These are phyloP conservation scores for Mercenaria mercenaria DNA, from an alignment of 1,140 invertebrate species.

Conservation along the genomic window DNA sequence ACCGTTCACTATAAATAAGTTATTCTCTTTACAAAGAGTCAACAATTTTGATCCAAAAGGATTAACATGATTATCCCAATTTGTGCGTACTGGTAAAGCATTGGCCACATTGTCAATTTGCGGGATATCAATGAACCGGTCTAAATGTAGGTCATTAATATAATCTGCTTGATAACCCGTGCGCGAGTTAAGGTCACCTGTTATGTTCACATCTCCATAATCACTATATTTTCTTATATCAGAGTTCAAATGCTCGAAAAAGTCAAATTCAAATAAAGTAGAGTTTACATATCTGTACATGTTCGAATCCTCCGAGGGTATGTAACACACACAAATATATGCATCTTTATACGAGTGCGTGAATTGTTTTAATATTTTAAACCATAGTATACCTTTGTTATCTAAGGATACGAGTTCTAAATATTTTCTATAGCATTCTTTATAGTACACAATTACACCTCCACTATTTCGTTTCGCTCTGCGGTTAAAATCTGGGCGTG, in stretches of 20 bases:
- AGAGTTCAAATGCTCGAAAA: not conserved
- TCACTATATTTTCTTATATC: not conserved
- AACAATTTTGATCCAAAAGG: not conserved
- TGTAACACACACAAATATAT: constrained; percentile 34
- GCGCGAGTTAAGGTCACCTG: constrained; percentile 12
- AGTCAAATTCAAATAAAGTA: not conserved
- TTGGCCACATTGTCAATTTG: not conserved
- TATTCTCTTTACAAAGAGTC: constrained; percentile 27
- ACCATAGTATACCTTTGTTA: not conserved
- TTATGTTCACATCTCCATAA: not conserved
- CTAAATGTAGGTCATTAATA: not conserved
- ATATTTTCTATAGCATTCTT: not conserved
- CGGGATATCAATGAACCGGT: not conserved
- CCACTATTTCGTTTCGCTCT: not conserved
- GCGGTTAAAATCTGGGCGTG: not conserved
- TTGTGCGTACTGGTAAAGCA: not conserved
- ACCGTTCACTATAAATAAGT: not conserved
- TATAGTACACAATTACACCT: constrained; percentile 43
- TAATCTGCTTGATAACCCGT: not conserved
- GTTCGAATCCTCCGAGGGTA: not conserved
- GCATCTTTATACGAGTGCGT: not conserved
- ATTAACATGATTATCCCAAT: not conserved
- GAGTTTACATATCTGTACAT: constrained; percentile 9
- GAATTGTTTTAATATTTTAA: not conserved
- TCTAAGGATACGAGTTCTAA: not conserved